Conservation (phyloP, 2,888 invertebrate genomes). For the Halocaridina rubra region DNA sequence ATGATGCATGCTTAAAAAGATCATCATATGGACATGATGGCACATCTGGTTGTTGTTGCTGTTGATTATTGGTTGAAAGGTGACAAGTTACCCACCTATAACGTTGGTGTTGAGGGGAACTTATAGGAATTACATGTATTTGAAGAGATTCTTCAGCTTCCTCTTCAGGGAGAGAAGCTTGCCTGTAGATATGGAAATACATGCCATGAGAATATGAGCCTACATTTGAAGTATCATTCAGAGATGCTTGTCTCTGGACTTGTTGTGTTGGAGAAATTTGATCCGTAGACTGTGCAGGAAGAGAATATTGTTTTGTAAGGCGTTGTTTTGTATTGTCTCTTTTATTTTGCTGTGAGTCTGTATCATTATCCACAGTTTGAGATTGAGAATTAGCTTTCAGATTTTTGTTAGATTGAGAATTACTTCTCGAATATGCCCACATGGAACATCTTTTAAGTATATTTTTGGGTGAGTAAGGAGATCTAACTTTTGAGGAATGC, state of each 20-base stretch:
- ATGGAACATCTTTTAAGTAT: conserved; percentile 23
- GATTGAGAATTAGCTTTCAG: not conserved
- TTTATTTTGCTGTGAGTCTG: not conserved
- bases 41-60: not conserved
- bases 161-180: conserved; percentile 39
- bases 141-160: not conserved
- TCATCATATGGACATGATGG: conserved; percentile 34
- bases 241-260: conserved; percentile 28
- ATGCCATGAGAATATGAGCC: too few relatives aligned
- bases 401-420: not conserved
- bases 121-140: not conserved
- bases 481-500: not conserved
- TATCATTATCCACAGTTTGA: not conserved
- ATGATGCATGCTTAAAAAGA: conserved; percentile 31
- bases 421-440: conserved; percentile 18
- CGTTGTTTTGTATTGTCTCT: not conserved
- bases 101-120: conserved; percentile 21
- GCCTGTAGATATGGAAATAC: conserved; percentile 42
- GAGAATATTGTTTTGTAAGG: conserved; percentile 17
- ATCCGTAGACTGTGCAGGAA: not conserved
- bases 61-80: not conserved
- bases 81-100: conserved; percentile 37
- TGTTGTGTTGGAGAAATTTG: not conserved
- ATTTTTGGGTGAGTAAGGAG: conserved; percentile 1
- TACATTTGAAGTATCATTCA: too few relatives aligned